Evolutionary conservation across 2,888 invertebrate genomes (phyloP), one percentile per base, ranked within the genome.

Genomic region (Tricholauxania praeusta): DNA sequence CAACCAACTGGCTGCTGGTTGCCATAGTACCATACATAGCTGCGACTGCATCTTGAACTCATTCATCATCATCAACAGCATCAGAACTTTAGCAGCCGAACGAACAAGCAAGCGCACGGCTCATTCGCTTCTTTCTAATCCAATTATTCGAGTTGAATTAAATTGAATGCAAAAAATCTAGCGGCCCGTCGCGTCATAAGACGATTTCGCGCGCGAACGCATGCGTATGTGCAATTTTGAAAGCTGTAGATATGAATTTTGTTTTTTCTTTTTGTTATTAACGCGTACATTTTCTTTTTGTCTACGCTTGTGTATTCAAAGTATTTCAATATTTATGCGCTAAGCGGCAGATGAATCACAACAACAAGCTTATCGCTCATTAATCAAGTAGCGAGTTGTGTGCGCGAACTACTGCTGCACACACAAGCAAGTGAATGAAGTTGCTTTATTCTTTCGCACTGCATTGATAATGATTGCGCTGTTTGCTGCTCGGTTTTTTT

Each of bases 341-440:
- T 32, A 19, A 63, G 62, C 70, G n/a, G 59, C 49, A 59, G 68
- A 62, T 70, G 63, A 62, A 63, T 62, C 63, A 70, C 53, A 70
- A 63, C 70, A 70, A 70, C 62, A 70, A 53, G 63, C 70, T 70
- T 70, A 70, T 70, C 70, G 62, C 47, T 62, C 70, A 70, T 70
- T 70, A 53, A 70, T 70, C 70, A 70, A 52, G n/a, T 52, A 19
- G 63, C 63, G 19, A 39, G 28, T 52, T 32, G 62, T 28, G 49
- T 22, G 47, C 32, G 10, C 62, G 60, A 39, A 14, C 64, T 19
- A 19, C 22, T 49, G 12, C 64, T 49, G 12, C 49, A 19, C 28
- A 39, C 60, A 39, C 60, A 12, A 39, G 7, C 39, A 14, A 49
- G 19, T 64, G 49, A 22, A 22, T 60, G 53, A 14, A 53, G 12